These are phyloP conservation scores for Mythimna lalbum DNA, from an alignment of 2,888 invertebrate species.

Conservation along the genomic window DNA sequence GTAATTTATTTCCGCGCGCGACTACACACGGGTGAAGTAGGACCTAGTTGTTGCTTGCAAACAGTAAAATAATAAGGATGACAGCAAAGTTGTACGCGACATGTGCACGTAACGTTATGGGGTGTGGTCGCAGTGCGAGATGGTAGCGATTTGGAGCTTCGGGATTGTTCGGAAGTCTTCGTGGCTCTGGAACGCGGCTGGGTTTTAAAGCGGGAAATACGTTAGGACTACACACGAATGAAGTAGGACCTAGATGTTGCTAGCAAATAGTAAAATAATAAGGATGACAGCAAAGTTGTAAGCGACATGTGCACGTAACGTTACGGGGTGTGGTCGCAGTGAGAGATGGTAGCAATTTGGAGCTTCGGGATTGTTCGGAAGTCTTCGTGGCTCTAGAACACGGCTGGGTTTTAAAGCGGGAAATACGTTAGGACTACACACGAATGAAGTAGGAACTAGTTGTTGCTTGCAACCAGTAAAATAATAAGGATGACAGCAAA, in stretches of 20 bases:
- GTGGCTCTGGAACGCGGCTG: too few relatives aligned
- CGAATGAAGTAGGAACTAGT: conserved; percentile 33
- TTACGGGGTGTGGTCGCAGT: conserved; percentile 11
- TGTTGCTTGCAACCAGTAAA: conserved; percentile 58
- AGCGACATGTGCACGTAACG: conserved; percentile 49
- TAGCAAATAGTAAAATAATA: conserved; percentile 65
- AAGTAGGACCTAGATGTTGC: conserved; percentile 36
- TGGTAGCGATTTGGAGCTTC: conserved; percentile 18
- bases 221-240: conserved; percentile 5
- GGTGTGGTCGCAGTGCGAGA: conserved; percentile 1
- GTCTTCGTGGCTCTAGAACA: too few relatives aligned
- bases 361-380: too few relatives aligned
- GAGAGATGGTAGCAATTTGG: conserved; percentile 14
- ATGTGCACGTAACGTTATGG: conserved; percentile 40
- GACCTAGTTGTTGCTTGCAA: conserved; percentile 39
- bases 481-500: conserved; percentile 63
- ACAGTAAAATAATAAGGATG: conserved; percentile 65
- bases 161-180: too few relatives aligned
- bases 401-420: too few relatives aligned
- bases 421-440: conserved; percentile 9
- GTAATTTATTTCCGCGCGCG: conserved; percentile 41
- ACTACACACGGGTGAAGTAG: conserved; percentile 36
- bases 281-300: conserved; percentile 58
- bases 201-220: too few relatives aligned
- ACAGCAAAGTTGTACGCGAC: conserved; percentile 58